A percentile compares a stretch with the other conserved stretches of the same genome.
These are phyloP conservation scores for Struthidea cinerea DNA, from an alignment of 2,113 vertebrate genomes.

Conservation along the genomic window DNA sequence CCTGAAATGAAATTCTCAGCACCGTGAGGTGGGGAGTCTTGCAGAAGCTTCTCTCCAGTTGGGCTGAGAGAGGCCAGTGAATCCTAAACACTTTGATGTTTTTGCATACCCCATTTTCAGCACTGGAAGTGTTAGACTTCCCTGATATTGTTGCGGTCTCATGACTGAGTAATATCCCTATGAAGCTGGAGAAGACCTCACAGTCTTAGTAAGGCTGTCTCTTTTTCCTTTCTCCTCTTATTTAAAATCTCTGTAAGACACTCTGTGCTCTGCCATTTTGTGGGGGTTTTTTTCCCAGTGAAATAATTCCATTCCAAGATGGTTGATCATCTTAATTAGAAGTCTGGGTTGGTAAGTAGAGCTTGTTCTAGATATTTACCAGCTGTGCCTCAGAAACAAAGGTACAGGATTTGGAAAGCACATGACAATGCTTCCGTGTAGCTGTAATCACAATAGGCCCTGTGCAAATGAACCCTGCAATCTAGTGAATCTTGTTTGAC, in stretches of 20 bases:
- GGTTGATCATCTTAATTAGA: background rate
- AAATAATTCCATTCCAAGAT: background rate
- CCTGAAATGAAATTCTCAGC: background rate
- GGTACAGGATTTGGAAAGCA: background rate
- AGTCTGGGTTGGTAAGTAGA: background rate
- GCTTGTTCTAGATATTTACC: background rate
- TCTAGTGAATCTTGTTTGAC: background rate
- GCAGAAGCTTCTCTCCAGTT: background rate
- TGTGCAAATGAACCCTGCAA: background rate
- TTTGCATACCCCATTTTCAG: background rate
- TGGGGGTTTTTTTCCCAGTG: background rate
- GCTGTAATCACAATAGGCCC: background rate
- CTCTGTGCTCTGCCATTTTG: background rate
- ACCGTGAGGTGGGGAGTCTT: rapidly evolving
- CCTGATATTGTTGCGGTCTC: background rate
- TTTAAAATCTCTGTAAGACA: background rate
- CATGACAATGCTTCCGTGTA: background rate
- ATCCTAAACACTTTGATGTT: background rate
- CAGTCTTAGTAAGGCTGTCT: background rate
- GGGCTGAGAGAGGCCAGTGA: background rate
- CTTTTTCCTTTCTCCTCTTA: background rate
- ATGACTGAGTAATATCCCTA: background rate
- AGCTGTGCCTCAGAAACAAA: background rate
- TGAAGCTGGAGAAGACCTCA: background rate
- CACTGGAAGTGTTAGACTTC: background rate